Base-by-base conservation (phyloP, 1,140 invertebrate species). In the Teleogryllus occipitalis region DNA sequence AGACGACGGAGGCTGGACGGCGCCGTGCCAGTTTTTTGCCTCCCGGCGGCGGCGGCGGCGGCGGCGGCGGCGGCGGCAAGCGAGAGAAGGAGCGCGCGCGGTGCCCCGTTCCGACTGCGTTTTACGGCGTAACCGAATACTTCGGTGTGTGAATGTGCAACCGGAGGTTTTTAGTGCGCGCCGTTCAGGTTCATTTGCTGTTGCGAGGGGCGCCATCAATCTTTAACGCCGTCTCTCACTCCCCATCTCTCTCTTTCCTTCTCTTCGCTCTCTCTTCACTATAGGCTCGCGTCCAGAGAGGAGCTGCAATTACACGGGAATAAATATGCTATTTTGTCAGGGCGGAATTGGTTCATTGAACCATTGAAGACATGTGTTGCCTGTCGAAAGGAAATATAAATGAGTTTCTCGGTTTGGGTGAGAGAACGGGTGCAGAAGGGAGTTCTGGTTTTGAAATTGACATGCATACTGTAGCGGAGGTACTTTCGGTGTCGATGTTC, bases 71-170 rank as follows among this genome's bases (percentile, higher is more conserved):
- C 18, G 54, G 18, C 10, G 54, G 18, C 18, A 3, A 18, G 10
- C 18, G 54, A 65, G 54, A 18, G 18, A 10, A 10, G 54, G 54
- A 14, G 54, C 54, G 18, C 10, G 54, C 54, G 18, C 54, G 10
- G 54, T 65, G 54, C 10, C 27, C 27, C 18, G 54, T 65, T 65
- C 54, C 54, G 54, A 18, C 18, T 18, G 10, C 10, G 10, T 65
- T 65, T 65, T 65, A 65, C 54, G 54, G 54, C 54, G 54, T 65
- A 65, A 65, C 54, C 54, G 54, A 65, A 65, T 65, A 65, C 54
- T 65, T 65, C 10, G 54, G 54, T 65, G 54, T 65, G 54, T 65
- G 54, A 65, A 65, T 65, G 54, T 18, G 54, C 54, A 10, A 65
- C 10, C 54, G 54, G 54, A 65, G 54, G 54, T 14, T 65, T 65